These are phyloP conservation scores for Elephas maximus DNA, from an alignment of 2,113 vertebrate species.

Conservation along the genomic window DNA sequence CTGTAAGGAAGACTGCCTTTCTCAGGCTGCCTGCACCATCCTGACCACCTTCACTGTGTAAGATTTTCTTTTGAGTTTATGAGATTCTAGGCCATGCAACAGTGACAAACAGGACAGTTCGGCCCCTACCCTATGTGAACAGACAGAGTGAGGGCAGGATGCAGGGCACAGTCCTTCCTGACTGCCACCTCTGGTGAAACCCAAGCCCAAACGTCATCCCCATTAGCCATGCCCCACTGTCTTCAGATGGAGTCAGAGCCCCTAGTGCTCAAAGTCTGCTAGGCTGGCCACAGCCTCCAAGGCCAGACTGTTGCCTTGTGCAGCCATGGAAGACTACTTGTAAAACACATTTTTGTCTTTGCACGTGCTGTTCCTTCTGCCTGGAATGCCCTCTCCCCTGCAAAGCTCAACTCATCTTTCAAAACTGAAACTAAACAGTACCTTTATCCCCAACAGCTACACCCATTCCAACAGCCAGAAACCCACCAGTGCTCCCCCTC, in stretches of 20 bases:
- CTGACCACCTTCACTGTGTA: not conserved
- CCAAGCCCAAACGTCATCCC: no score
- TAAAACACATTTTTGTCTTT: no score
- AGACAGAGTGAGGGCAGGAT: not conserved
- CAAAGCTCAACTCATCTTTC: not conserved
- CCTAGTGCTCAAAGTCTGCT: not conserved
- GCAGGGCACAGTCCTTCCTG: not conserved
- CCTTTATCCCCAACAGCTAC: not conserved
- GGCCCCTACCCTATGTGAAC: not conserved
- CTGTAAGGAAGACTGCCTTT: not conserved
- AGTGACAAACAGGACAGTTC: not conserved
- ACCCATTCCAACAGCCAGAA: not conserved
- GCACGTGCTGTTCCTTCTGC: not conserved
- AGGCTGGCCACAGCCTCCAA: fast-evolving
- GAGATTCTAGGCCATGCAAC: not conserved
- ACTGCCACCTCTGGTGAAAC: not conserved
- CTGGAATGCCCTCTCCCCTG: not conserved
- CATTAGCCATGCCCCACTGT: not conserved
- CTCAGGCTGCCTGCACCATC: not conserved
- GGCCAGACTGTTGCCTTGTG: not conserved
- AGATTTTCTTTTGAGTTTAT: not conserved
- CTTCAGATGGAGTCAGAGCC: not conserved
- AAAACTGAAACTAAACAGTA: not conserved
- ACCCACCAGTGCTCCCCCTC: fast-evolving
- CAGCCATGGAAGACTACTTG: not conserved